Evolutionary conservation across 2,113 vertebrate genomes (phyloP).

Genomic region (Hydrochoerus hydrochaeris): DNA sequence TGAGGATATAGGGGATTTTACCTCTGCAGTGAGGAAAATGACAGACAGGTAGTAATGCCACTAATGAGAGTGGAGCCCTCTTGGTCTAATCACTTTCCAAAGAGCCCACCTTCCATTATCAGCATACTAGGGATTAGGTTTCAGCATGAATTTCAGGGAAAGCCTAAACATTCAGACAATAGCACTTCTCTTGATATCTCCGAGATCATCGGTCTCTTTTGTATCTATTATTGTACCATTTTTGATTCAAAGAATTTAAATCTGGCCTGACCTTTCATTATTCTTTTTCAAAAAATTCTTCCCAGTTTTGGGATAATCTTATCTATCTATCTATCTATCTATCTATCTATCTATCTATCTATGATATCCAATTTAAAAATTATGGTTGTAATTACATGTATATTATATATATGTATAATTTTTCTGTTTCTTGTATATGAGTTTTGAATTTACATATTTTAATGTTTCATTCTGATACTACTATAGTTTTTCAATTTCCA

Average conservation of each 20-base stretch:
- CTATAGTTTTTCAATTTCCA: not conserved
- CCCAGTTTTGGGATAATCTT: not conserved
- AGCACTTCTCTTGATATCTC: not conserved
- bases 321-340: not conserved
- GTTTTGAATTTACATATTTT: not conserved
- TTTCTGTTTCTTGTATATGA: not conserved
- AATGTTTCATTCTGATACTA: not conserved
- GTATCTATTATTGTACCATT: not conserved
- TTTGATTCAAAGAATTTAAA: conserved; percentile 11
- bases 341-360: not conserved
- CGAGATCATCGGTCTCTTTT: not conserved
- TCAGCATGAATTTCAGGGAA: too few relatives aligned
- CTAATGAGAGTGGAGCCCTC: not conserved
- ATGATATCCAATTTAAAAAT: not conserved
- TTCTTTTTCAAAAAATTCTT: conserved; percentile 35
- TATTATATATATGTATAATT: not conserved
- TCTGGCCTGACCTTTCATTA: not conserved
- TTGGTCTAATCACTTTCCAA: not conserved
- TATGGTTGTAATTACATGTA: not conserved
- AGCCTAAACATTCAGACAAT: not conserved
- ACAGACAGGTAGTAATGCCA: not conserved
- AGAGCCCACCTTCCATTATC: not conserved
- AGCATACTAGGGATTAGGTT: not conserved
- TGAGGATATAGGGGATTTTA: not conserved
- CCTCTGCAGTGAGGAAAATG: not conserved